Evolutionary conservation across 2,888 invertebrate species (phyloP).

Genomic region (Nomada goodeniana): DNA sequence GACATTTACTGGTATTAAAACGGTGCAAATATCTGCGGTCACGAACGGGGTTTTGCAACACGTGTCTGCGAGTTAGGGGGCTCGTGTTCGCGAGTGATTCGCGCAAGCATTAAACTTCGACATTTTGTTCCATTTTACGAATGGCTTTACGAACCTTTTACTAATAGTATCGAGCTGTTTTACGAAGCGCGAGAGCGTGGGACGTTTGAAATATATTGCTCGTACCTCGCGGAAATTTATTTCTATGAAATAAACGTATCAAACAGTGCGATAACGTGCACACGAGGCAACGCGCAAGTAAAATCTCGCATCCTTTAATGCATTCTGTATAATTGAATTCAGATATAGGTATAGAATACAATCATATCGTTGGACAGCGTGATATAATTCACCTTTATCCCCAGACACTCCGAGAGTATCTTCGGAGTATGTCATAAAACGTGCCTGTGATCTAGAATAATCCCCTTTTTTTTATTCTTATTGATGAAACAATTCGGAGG

Average conservation of each 20-base stretch:
- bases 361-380: too few species aligned
- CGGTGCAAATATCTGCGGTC: slow-evolving; percentile 13
- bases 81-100: slow-evolving; percentile 18
- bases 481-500: neutral
- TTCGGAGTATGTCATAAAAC: neutral
- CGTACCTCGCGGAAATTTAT: too few species aligned
- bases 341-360: too few species aligned
- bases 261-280: too few species aligned
- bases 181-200: too few species aligned
- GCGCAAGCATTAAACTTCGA: slow-evolving; percentile 10
- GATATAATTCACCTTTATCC: neutral
- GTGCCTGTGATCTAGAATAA: too few species aligned
- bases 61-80: slow-evolving; percentile 3
- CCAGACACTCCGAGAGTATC: neutral
- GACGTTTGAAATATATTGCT: too few species aligned
- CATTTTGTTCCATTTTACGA: slow-evolving; percentile 24
- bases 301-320: too few species aligned
- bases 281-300: too few species aligned
- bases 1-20: slow-evolving; percentile 15
- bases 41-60: slow-evolving; percentile 2
- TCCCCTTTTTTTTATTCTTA: neutral
- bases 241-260: too few species aligned
- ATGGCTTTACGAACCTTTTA: neutral
- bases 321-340: neutral
- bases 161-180: too few species aligned